phyloP scores from a whole-genome alignment of 2,797 vertebrate genomes.

The Cygnus olor region DNA sequence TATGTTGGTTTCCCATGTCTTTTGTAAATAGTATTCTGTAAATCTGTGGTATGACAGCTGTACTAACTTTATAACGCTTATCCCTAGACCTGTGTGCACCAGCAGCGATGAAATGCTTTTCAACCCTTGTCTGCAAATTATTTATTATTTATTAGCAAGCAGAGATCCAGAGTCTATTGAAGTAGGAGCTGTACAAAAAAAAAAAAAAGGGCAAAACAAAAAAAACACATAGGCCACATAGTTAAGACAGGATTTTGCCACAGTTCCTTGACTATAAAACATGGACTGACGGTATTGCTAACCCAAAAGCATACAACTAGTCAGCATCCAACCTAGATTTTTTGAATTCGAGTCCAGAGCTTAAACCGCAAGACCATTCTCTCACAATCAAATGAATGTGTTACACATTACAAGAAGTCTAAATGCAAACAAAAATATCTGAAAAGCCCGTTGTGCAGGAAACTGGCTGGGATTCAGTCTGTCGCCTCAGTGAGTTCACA shows the following conservation, averaged over 20 bases:
- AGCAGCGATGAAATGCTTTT: background rate
- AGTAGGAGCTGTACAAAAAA: background rate
- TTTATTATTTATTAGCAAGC: background rate
- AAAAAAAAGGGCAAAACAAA: background rate
- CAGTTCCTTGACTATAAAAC: background rate
- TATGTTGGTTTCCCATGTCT: slow-evolving; percentile 38
- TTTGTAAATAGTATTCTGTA: slow-evolving; percentile 39
- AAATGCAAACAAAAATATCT: slow-evolving; percentile 43
- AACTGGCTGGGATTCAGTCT: slow-evolving; percentile 18
- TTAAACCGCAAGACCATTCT: background rate
- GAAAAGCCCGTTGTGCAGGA: slow-evolving; percentile 12
- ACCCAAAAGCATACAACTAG: background rate
- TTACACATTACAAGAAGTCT: background rate
- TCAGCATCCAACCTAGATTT: background rate
- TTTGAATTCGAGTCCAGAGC: background rate
- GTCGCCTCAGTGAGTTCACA: background rate
- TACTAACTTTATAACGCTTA: slow-evolving; percentile 7
- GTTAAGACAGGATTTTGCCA: background rate
- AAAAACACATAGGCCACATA: background rate
- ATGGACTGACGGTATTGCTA: background rate
- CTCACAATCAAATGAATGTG: background rate
- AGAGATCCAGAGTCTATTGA: background rate
- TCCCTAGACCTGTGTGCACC: background rate
- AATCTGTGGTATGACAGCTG: slow-evolving; percentile 21
- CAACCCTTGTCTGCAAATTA: background rate